These are phyloP conservation scores for Phocides pigmalion DNA, from an alignment of 1,140 invertebrate species.

Conservation along the genomic window DNA sequence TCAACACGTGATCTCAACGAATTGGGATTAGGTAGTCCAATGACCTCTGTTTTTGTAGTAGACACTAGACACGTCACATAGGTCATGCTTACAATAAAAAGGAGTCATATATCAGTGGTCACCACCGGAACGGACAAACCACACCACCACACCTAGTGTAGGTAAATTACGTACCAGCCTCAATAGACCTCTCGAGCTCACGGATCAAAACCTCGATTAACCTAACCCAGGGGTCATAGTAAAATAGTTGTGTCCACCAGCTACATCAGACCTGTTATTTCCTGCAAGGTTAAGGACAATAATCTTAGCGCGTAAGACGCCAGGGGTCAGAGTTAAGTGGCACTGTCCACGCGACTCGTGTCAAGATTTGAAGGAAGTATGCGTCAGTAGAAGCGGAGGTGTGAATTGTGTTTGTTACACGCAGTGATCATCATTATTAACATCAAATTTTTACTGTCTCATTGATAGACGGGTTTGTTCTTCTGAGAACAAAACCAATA, in stretches of 20 bases:
- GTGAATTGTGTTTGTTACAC: neutral
- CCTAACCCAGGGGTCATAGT: neutral
- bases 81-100: constrained; percentile 59
- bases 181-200: constrained; percentile 29
- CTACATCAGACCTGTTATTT: constrained; percentile 8
- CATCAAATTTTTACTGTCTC: too few species aligned
- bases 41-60: constrained; percentile 40
- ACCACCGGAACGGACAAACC: constrained; percentile 67
- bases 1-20: constrained; percentile 16
- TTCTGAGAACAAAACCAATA: too few species aligned
- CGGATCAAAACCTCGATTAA: neutral
- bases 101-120: constrained; percentile 58
- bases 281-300: constrained; percentile 29
- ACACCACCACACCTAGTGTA: constrained; percentile 45
- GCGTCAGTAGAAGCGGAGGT: constrained; percentile 7
- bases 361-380: constrained; percentile 31
- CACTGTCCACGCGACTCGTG: neutral
- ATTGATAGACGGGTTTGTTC: neutral
- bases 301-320: neutral
- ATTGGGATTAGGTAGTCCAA: constrained; percentile 41
- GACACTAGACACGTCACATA: constrained; percentile 44
- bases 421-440: too few species aligned
- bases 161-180: constrained; percentile 41
- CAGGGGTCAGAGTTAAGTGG: constrained; percentile 11
- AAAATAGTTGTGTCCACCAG: neutral